Percentiles rank a stretch among this genome's conserved stretches.
phyloP scores from a whole-genome alignment of 1,140 invertebrate genomes.

The Apis mellifera region DNA sequence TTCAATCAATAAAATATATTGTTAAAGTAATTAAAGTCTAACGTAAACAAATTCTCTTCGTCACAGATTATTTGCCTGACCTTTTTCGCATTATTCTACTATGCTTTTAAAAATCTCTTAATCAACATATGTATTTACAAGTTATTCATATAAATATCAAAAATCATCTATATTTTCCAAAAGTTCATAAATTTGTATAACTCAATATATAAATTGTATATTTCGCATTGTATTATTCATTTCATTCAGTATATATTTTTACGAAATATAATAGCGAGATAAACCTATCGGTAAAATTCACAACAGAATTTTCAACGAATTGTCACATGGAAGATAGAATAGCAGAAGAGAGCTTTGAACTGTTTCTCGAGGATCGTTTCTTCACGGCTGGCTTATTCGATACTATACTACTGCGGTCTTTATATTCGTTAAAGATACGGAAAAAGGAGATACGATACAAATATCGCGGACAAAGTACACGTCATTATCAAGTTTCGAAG shows the following conservation, averaged over 20 bases:
- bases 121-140: no score
- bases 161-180: not conserved
- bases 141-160: not conserved
- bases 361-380: not conserved
- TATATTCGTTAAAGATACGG: not conserved
- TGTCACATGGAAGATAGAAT: not conserved
- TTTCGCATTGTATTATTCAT: not conserved
- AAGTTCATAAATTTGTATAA: not conserved
- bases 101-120: not conserved
- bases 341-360: no score
- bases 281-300: not conserved
- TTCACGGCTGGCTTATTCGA: slow-evolving; percentile 7
- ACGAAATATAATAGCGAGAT: not conserved
- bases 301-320: not conserved
- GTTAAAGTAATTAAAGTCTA: not conserved
- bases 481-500: not conserved
- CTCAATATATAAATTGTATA: not conserved
- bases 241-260: not conserved
- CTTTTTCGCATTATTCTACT: slow-evolving; percentile 12
- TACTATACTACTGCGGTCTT: slow-evolving; percentile 17
- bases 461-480: not conserved
- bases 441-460: not conserved
- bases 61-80: not conserved
- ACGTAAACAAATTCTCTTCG: not conserved
- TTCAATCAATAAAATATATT: not conserved